phyloP scores from a whole-genome alignment of 1,140 invertebrate genomes.

The Drosophila sturtevanti region DNA sequence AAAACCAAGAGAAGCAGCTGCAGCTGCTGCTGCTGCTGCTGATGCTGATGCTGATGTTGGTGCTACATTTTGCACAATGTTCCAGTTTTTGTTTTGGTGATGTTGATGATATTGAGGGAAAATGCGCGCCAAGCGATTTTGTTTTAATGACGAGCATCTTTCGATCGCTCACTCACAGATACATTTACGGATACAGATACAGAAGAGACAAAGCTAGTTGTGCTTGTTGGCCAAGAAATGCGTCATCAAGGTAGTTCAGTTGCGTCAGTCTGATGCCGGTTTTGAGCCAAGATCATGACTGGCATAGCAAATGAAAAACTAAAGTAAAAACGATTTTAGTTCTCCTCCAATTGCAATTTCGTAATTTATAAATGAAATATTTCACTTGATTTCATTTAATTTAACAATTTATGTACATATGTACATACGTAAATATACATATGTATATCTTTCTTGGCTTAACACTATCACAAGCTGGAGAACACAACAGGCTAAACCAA shows the following conservation, averaged over 20 bases:
- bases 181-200: constrained; percentile 28
- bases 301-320: constrained; percentile 46
- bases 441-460: constrained; percentile 10
- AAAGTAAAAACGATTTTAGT: constrained; percentile 26
- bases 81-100: constrained; percentile 31
- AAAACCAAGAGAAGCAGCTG: constrained; percentile 43
- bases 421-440: constrained; percentile 13
- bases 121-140: constrained; percentile 70
- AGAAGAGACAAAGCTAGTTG: constrained; percentile 8
- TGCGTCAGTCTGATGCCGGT: constrained; percentile 51
- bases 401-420: constrained; percentile 15
- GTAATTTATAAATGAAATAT: background rate
- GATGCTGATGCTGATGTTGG: constrained; percentile 62
- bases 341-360: constrained; percentile 1
- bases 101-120: constrained; percentile 9
- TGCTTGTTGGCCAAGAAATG: constrained; percentile 50
- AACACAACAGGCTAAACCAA: constrained; percentile 31
- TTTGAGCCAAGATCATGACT: constrained; percentile 72
- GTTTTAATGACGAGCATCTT: constrained; percentile 50
- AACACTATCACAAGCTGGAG: background rate
- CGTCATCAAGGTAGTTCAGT: constrained; percentile 63
- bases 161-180: constrained; percentile 24
- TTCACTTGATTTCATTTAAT: constrained; percentile 24
- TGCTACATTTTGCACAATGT: constrained; percentile 33
- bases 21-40: constrained; percentile 57